Conservation (phyloP, 2,888 invertebrate genomes). For the Lochmaea capreae region DNA sequence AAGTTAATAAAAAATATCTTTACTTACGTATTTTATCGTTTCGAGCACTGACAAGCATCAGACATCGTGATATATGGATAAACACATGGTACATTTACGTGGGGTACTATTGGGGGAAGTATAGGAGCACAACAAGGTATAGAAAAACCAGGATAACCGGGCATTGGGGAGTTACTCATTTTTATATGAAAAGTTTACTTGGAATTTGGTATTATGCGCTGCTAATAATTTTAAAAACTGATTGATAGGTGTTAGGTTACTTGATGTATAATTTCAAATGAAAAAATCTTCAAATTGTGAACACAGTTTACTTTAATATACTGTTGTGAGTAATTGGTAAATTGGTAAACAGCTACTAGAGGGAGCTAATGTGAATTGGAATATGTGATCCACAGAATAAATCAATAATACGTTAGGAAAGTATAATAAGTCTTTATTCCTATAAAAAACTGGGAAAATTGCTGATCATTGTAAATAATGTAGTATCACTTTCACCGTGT, state of each 20-base stretch:
- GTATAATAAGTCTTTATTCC: too few species aligned
- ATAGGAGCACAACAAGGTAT: conserved; percentile 10
- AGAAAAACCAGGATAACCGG: conserved; percentile 8
- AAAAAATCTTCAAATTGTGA: too few species aligned
- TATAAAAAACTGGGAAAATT: too few species aligned
- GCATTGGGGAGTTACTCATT: conserved; percentile 8
- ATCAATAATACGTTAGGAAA: too few species aligned
- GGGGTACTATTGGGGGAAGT: neutral
- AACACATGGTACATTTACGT: conserved; percentile 1
- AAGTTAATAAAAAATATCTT: neutral
- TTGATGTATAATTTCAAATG: neutral
- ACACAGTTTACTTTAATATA: too few species aligned
- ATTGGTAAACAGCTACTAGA: too few species aligned
- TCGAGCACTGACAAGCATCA: neutral
- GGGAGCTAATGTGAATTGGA: too few species aligned
- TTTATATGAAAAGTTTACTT: neutral
- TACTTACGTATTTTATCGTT: neutral
- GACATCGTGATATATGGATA: conserved; percentile 7
- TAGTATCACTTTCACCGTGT: too few species aligned
- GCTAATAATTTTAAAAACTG: neutral
- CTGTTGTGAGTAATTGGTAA: too few species aligned
- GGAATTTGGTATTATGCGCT: neutral
- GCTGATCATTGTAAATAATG: too few species aligned
- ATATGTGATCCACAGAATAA: too few species aligned
- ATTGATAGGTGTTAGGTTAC: neutral